Evolutionary conservation across 1,140 invertebrate genomes (phyloP).

Genomic region (Platyura marginata): DNA sequence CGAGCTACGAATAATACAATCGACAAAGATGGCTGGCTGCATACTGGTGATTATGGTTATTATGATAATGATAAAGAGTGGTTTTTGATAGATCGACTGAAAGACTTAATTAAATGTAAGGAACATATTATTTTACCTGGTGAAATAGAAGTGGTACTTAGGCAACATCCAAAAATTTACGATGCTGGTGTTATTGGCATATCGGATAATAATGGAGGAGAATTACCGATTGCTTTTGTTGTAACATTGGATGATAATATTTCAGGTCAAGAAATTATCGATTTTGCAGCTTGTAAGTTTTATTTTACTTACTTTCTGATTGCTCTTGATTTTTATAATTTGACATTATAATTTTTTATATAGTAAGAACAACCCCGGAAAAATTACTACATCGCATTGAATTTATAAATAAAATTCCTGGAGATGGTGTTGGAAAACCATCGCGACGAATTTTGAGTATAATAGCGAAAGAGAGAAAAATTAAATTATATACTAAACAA

Average conservation of each 20-base stretch:
- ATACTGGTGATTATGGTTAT: slow-evolving; percentile 66
- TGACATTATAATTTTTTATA: too few species aligned
- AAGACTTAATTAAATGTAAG: slow-evolving; percentile 67
- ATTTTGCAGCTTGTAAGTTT: slow-evolving; percentile 27
- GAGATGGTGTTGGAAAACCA: too few species aligned
- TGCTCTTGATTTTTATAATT: too few species aligned
- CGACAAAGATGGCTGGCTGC: slow-evolving; percentile 51
- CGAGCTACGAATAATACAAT: slow-evolving; percentile 43
- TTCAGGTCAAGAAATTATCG: slow-evolving; percentile 28
- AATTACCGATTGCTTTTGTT: slow-evolving; percentile 46
- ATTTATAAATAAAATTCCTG: too few species aligned
- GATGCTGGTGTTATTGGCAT: slow-evolving; percentile 62
- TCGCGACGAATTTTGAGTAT: too few species aligned
- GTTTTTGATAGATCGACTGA: slow-evolving; percentile 55
- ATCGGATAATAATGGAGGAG: slow-evolving; percentile 40
- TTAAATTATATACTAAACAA: too few species aligned
- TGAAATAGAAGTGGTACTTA: slow-evolving; percentile 54
- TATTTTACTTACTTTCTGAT: too few species aligned
- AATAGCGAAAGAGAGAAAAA: too few species aligned
- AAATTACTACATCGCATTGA: too few species aligned
- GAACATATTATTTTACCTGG: slow-evolving; percentile 63
- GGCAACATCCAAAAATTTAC: slow-evolving; percentile 41
- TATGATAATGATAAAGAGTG: slow-evolving; percentile 48
- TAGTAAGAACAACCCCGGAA: too few species aligned
- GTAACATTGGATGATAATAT: slow-evolving; percentile 29